These are phyloP conservation scores for Pseudorasbora parva DNA, from an alignment of 2,113 vertebrate genomes.

Conservation along the genomic window DNA sequence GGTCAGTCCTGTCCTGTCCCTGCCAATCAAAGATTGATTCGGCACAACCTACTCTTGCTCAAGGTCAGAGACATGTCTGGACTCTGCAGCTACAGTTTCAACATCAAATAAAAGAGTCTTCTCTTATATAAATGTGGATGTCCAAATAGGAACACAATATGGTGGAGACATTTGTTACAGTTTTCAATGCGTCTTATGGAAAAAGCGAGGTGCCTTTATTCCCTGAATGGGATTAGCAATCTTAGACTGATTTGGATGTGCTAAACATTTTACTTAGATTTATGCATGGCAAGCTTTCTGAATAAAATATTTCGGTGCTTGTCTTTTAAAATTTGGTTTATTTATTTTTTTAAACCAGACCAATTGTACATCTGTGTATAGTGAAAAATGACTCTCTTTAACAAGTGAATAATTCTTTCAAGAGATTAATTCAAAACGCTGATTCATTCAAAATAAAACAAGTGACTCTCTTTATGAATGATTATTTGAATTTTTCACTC, in stretches of 20 bases:
- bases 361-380: too few species aligned
- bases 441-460: background rate
- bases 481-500: background rate
- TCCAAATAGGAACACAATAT: too few species aligned
- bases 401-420: background rate
- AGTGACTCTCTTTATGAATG: background rate
- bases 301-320: too few species aligned
- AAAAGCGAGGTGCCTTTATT: too few species aligned
- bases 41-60: slow-evolving; percentile 25
- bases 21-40: slow-evolving; percentile 15
- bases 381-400: background rate
- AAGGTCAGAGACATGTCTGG: slow-evolving; percentile 22
- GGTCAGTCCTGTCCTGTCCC: background rate
- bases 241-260: too few species aligned
- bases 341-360: too few species aligned
- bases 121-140: background rate
- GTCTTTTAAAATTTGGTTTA: too few species aligned
- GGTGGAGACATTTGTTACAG: too few species aligned
- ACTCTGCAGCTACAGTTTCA: background rate
- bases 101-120: background rate
- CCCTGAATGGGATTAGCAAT: too few species aligned
- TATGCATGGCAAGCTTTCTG: too few species aligned
- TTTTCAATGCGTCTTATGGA: too few species aligned
- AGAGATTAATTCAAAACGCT: background rate
- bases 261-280: too few species aligned